phyloP scores from a whole-genome alignment of 2,113 vertebrate genomes.

The Nibea albiflora region DNA sequence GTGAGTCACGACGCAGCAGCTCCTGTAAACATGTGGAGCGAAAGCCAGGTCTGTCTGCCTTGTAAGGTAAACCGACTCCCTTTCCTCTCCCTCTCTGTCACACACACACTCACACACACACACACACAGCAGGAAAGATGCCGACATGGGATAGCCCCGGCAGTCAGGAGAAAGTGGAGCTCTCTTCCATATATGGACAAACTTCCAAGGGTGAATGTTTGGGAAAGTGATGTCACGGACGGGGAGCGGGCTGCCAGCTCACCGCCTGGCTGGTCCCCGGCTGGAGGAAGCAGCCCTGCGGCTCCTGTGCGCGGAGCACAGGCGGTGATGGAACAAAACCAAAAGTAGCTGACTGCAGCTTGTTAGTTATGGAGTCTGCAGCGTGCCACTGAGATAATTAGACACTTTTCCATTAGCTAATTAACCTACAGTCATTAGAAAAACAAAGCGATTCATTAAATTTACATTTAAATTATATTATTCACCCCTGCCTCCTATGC shows the following conservation, averaged over 20 bases:
- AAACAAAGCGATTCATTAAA: conserved; percentile 37
- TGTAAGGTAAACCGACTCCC: conserved; percentile 80
- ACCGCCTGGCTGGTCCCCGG: conserved; percentile 44
- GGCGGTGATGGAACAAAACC: conserved; percentile 4
- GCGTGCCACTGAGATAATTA: conserved; percentile 24
- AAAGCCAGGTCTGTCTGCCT: conserved; percentile 77
- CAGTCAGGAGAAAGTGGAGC: conserved; percentile 71
- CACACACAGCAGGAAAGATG: conserved; percentile 52
- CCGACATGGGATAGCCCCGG: conserved; percentile 52
- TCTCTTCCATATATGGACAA: conserved; percentile 83
- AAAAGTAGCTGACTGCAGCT: conserved; percentile 44
- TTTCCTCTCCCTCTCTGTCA: conserved; percentile 4
- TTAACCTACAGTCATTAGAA: conserved; percentile 38
- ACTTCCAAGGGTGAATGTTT: conserved; percentile 81
- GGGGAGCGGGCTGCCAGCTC: conserved; percentile 66
- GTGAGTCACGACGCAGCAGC: conserved; percentile 53
- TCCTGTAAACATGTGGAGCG: conserved; percentile 49
- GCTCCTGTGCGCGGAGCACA: conserved; percentile 42
- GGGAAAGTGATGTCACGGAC: conserved; percentile 84
- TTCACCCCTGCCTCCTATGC: background rate
- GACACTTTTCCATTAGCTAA: conserved; percentile 47
- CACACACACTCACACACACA: conserved; percentile 7
- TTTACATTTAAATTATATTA: conserved; percentile 34
- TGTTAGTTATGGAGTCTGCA: conserved; percentile 7
- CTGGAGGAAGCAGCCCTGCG: conserved; percentile 32